Percentiles rank a stretch among this genome's conserved stretches.
Evolutionary conservation across 2,797 vertebrate species (phyloP).

Genomic region (Serranus cabrilla): DNA sequence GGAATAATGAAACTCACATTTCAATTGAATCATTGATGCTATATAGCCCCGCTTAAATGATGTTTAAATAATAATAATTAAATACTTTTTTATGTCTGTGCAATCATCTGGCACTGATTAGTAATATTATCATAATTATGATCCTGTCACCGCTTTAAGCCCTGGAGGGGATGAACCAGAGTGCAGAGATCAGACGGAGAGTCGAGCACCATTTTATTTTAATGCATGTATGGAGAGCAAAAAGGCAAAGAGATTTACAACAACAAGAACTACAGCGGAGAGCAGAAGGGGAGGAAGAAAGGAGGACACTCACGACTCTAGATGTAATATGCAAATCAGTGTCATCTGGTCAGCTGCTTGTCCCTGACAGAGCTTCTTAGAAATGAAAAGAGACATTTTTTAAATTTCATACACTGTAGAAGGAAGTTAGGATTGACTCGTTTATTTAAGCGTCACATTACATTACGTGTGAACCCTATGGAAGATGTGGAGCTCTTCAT

Average conservation of each 20-base stretch:
- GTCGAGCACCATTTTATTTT: constrained; percentile 3
- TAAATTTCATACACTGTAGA: too few relatives aligned
- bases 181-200: constrained; percentile 25
- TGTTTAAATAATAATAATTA: not conserved
- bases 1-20: constrained; percentile 2
- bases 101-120: constrained; percentile 32
- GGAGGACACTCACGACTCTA: not conserved
- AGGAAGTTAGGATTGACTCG: not conserved
- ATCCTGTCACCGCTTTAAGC: constrained; percentile 9
- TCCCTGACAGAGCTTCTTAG: not conserved
- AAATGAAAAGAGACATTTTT: constrained; percentile 2
- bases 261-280: not conserved
- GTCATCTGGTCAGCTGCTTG: constrained; percentile 1
- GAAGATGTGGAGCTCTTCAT: not conserved
- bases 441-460: not conserved
- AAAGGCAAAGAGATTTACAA: not conserved
- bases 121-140: constrained; percentile 25
- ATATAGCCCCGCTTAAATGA: constrained; percentile 9
- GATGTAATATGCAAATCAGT: not conserved
- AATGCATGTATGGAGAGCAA: constrained; percentile 15
- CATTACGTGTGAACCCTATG: not conserved
- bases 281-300: not conserved
- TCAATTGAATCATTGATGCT: not conserved
- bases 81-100: constrained; percentile 1
- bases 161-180: constrained; percentile 2